phyloP scores from a whole-genome alignment of 1,140 invertebrate genomes.

The Magallana angulata region DNA sequence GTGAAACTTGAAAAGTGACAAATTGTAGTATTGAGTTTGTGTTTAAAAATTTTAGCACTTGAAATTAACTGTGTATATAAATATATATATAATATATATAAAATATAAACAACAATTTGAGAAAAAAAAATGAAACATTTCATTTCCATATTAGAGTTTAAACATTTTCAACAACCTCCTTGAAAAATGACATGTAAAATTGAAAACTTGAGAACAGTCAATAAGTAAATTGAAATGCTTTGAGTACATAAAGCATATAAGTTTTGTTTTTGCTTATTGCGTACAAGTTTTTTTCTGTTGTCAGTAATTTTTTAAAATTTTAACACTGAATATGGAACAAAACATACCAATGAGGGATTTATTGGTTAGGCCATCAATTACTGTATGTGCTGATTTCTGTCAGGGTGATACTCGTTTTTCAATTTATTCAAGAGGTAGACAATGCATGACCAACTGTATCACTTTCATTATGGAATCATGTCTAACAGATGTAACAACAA shows the following conservation, averaged over 20 bases:
- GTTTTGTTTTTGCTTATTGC: not conserved
- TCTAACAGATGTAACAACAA: not conserved
- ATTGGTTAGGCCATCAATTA: not conserved
- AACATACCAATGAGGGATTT: not conserved
- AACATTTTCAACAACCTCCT: too few relatives aligned
- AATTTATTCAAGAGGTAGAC: not conserved
- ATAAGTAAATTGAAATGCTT: too few relatives aligned
- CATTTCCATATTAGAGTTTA: too few relatives aligned
- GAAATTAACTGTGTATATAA: not conserved
- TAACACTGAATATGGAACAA: not conserved
- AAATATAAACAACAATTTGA: not conserved
- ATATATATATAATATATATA: not conserved
- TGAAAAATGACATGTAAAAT: too few relatives aligned
- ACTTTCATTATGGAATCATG: not conserved
- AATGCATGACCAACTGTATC: conserved; percentile 3
- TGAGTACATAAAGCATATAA: too few relatives aligned
- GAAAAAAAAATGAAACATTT: not conserved
- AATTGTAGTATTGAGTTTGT: not conserved
- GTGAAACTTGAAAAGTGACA: not conserved
- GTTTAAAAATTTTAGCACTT: not conserved
- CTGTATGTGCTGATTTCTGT: not conserved
- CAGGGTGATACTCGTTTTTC: not conserved
- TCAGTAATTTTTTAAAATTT: not conserved
- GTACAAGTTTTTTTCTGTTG: not conserved
- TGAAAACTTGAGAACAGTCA: too few relatives aligned